Evolutionary conservation across 2,888 invertebrate species (phyloP).

Genomic region (Cynaeus angustus): DNA sequence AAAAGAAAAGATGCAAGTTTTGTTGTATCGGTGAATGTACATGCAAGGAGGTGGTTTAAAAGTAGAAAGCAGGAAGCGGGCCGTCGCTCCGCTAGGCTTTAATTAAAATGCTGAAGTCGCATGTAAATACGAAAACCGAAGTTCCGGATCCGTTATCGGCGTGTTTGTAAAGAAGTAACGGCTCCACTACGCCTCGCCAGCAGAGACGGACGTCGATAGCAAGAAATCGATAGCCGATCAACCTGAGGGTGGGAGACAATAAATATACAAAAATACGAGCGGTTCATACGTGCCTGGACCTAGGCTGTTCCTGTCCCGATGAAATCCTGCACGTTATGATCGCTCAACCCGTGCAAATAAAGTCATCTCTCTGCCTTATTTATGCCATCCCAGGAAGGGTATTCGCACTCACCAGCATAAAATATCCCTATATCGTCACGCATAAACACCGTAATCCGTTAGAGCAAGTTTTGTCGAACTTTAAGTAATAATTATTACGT

Average conservation of each 20-base stretch:
- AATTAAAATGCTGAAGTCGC: constrained; percentile 54
- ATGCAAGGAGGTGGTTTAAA: constrained; percentile 33
- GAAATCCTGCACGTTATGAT: constrained; percentile 55
- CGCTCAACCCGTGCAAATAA: constrained; percentile 53
- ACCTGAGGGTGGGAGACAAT: constrained; percentile 52
- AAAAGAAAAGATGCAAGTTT: neutral
- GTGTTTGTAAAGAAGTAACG: constrained; percentile 53
- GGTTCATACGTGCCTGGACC: constrained; percentile 55
- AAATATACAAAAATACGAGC: constrained; percentile 56
- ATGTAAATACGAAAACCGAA: constrained; percentile 53
- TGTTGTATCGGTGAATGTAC: constrained; percentile 11
- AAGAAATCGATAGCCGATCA: constrained; percentile 50
- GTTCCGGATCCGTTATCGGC: constrained; percentile 50
- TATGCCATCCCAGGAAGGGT: constrained; percentile 37
- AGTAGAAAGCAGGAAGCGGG: constrained; percentile 33
- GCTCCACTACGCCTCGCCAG: constrained; percentile 45
- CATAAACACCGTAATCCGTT: constrained; percentile 49
- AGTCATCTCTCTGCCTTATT: constrained; percentile 50
- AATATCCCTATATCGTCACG: constrained; percentile 44
- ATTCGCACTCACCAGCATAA: constrained; percentile 37
- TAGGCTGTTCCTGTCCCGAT: constrained; percentile 49
- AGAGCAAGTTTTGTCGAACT: constrained; percentile 47
- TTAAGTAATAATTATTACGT: constrained; percentile 47
- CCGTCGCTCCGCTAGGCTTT: constrained; percentile 46
- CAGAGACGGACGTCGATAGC: constrained; percentile 45